A percentile compares a stretch with the other conserved stretches of the same genome.
Evolutionary conservation across 2,797 vertebrate species (phyloP).

Genomic region (Micromesistius poutassou): DNA sequence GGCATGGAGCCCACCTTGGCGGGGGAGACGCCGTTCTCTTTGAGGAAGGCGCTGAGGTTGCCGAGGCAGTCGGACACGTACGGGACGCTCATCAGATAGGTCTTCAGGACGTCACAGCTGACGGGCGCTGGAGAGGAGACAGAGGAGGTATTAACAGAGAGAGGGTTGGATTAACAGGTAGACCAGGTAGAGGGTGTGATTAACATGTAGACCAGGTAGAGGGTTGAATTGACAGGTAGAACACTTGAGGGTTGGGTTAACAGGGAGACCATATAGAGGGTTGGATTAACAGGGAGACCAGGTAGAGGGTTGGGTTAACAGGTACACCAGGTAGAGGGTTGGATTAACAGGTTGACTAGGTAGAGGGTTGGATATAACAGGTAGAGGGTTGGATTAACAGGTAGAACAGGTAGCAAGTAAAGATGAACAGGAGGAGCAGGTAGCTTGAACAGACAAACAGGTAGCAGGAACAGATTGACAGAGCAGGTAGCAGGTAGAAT

Average conservation of each 20-base stretch:
- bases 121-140: slow-evolving; percentile 58
- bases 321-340: not conserved
- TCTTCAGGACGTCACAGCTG: slow-evolving; percentile 72
- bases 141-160: not conserved
- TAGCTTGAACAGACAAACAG: slow-evolving; percentile 25
- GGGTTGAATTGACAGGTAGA: not conserved
- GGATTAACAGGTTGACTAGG: not conserved
- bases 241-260: not conserved
- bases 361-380: not conserved
- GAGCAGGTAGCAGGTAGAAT: not conserved
- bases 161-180: not conserved
- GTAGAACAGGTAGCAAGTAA: not conserved
- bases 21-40: slow-evolving; percentile 70
- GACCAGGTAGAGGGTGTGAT: not conserved
- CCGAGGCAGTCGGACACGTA: slow-evolving; percentile 60
- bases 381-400: not conserved
- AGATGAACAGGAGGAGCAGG: slow-evolving; percentile 41
- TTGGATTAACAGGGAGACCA: not conserved
- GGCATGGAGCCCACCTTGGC: slow-evolving; percentile 67
- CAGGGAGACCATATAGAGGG: not conserved
- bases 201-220: not conserved
- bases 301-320: not conserved
- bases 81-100: slow-evolving; percentile 72
- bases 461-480: slow-evolving; percentile 22
- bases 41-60: slow-evolving; percentile 73